A percentile compares a stretch with the other conserved stretches of the same genome.
Evolutionary conservation across 2,113 vertebrate species (phyloP).

Genomic region (Ardeotis arabs): DNA sequence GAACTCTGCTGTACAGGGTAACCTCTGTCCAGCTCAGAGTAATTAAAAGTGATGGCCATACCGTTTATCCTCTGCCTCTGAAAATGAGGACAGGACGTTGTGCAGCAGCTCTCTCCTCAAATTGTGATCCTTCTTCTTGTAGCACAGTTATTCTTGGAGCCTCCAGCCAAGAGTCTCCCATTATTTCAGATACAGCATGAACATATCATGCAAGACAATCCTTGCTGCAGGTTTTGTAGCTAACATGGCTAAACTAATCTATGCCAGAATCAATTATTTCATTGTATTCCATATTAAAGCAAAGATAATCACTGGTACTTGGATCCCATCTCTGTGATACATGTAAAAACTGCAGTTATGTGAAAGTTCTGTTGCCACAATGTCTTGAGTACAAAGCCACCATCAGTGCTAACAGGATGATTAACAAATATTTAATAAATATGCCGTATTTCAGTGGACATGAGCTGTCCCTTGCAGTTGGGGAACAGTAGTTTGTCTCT

Average conservation of each 20-base stretch:
- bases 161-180: slow-evolving; percentile 11
- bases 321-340: background rate
- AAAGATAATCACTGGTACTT: background rate
- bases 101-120: background rate
- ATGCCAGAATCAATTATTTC: slow-evolving; percentile 29
- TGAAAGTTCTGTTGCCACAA: background rate
- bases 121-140: background rate
- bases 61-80: background rate
- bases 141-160: background rate
- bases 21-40: background rate
- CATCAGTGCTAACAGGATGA: background rate
- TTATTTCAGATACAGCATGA: slow-evolving; percentile 8
- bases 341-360: background rate
- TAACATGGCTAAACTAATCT: slow-evolving; percentile 1
- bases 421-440: background rate
- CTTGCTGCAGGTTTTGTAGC: slow-evolving; percentile 30
- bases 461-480: background rate
- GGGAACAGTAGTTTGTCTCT: background rate
- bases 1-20: background rate
- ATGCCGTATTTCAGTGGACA: background rate
- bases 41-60: background rate
- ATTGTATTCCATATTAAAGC: background rate
- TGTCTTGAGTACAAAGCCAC: background rate
- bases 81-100: background rate
- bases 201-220: slow-evolving; percentile 16